A percentile compares a stretch with the other conserved stretches of the same genome.
phyloP scores from a whole-genome alignment of 1,140 invertebrate species.

The Zaprionus kolodkinae region DNA sequence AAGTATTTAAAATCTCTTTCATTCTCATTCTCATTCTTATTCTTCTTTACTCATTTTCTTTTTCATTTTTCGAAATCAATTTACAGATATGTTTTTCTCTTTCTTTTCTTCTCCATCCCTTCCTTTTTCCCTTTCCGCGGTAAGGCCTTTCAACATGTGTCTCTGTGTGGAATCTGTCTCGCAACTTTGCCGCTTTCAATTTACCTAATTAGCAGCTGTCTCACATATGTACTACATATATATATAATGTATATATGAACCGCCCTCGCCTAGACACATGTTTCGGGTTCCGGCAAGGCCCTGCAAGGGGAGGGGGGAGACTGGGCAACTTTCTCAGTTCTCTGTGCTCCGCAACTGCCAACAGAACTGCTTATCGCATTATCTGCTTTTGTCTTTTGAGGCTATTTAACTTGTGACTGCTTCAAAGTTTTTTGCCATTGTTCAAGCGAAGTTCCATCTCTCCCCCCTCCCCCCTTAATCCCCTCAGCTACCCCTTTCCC shows the following conservation, averaged over 20 bases:
- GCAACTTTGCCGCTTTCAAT: constrained; percentile 68
- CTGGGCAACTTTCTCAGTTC: background rate
- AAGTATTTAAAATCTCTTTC: no score
- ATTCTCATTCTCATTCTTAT: no score
- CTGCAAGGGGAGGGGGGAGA: background rate
- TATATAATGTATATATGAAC: no score
- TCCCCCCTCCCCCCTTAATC: no score
- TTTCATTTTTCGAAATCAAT: constrained; percentile 1
- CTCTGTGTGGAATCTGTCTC: constrained; percentile 21
- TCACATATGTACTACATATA: constrained; percentile 4
- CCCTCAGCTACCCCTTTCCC: background rate
- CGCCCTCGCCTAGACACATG: constrained; percentile 36
- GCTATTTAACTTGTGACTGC: constrained; percentile 56
- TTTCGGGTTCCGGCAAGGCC: constrained; percentile 2
- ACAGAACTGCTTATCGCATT: constrained; percentile 60
- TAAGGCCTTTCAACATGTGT: background rate
- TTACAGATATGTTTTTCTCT: background rate
- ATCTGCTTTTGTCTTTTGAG: constrained; percentile 48
- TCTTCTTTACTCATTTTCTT: no score
- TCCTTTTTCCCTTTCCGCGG: background rate
- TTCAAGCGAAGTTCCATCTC: constrained; percentile 8
- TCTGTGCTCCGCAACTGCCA: no score
- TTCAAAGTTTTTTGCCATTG: constrained; percentile 43
- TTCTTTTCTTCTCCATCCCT: background rate
- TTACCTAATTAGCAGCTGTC: constrained; percentile 70